Percentiles rank a stretch among this genome's conserved stretches.
Conservation (phyloP, 2,113 vertebrate genomes). For the Calidris pugnax region DNA sequence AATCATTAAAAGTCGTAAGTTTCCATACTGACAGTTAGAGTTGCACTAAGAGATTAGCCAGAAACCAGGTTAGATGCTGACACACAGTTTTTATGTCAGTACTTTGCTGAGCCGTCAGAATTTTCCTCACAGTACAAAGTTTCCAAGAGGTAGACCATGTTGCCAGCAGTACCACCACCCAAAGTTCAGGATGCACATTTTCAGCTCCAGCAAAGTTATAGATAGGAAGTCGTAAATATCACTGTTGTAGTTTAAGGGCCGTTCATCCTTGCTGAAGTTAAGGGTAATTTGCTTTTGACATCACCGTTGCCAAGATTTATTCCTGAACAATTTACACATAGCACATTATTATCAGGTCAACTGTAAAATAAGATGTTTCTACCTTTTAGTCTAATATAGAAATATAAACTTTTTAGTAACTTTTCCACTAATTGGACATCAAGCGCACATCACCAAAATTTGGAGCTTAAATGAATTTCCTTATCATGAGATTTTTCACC, state of each 20-base stretch:
- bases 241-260: background rate
- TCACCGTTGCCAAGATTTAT: background rate
- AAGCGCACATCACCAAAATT: background rate
- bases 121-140: background rate
- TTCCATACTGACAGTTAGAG: background rate
- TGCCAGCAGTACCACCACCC: background rate
- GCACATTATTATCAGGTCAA: background rate
- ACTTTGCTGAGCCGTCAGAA: background rate
- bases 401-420: background rate
- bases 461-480: background rate
- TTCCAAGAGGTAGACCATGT: background rate
- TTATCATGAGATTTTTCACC: background rate
- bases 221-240: background rate
- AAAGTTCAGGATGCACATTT: background rate
- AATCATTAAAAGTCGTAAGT: background rate
- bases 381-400: background rate
- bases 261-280: background rate
- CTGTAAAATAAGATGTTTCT: background rate
- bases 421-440: background rate
- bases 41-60: background rate
- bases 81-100: background rate
- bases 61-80: background rate
- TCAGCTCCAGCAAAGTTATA: background rate
- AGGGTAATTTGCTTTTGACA: background rate
- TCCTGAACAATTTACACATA: background rate